Evolutionary conservation across 2,113 vertebrate genomes (phyloP), one percentile per base, ranked within the genome.

Genomic region (Glaucidium brasilianum): DNA sequence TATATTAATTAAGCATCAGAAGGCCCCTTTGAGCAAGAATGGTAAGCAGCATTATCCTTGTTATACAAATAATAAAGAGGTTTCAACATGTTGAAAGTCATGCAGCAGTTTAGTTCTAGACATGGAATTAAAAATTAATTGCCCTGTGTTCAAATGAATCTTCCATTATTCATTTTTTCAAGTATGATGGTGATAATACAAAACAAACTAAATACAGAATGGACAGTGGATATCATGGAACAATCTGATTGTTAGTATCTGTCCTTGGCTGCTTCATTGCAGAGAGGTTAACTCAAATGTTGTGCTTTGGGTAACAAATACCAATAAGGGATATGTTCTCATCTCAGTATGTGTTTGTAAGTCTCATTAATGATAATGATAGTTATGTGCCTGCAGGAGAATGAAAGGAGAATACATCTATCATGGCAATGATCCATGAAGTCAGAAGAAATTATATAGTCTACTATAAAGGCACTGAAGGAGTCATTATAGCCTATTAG

Each of bases 391-490:
- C 91, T 92, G 92, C 86, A 96, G 94, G 84, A 97, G 77, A 94
- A 72, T 66, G 85, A 92, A 85, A 72, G 79, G 64, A 77, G 91
- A 58, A 81, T 92, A 37, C 67, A 95, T 97, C 74, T 92, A 92
- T 96, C 95, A 97, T 50, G 64, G 79, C 96, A 97, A 96, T 97
- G 97, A 95, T 95, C 96, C 96, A 89, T 97, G 91, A 97, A 97
- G 94, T 90, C 80, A 92, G 87, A 90, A 87, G 81, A 96, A 95
- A 97, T 97, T 96, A 95, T 97, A 76, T 53, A 88, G 83, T 71
- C 69, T 91, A 83, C 90, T 83, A 88, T 85, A 93, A 84, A 93
- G 62, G 62, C 64, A 0, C 32, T 90, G 88, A 94, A 97, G 83
- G 77, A 96, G 85, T 94, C 90, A 93, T 96, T 96, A 92, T 82